These are phyloP conservation scores for Megaptera novaeangliae DNA, from an alignment of 2,113 vertebrate genomes.

Conservation along the genomic window DNA sequence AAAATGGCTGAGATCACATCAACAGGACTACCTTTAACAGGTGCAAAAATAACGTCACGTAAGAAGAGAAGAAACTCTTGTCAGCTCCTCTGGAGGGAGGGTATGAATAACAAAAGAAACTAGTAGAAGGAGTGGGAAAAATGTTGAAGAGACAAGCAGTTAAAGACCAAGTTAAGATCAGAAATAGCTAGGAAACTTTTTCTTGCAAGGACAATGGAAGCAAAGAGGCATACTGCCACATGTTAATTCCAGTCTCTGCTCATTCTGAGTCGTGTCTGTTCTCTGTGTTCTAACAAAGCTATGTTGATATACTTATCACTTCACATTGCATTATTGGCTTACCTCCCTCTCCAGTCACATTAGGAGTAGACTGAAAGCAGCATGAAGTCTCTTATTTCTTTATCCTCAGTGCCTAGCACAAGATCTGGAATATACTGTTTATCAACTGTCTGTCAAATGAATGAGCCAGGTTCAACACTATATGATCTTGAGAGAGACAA, in stretches of 20 bases:
- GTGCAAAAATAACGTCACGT: background rate
- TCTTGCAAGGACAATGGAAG: background rate
- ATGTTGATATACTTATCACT: background rate
- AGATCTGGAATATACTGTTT: background rate
- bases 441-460: background rate
- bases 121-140: background rate
- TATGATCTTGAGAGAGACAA: background rate
- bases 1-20: background rate
- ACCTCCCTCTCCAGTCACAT: background rate
- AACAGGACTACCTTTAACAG: background rate
- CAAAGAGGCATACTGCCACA: background rate
- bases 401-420: background rate
- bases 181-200: background rate
- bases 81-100: background rate
- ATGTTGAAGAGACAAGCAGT: background rate
- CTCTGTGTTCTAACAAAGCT: background rate
- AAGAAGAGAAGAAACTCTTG: background rate
- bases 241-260: background rate
- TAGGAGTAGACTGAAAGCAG: background rate
- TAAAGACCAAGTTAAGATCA: background rate
- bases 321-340: background rate
- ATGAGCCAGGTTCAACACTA: background rate
- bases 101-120: background rate
- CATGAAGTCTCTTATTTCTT: background rate
- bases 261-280: background rate